A percentile compares a stretch with the other conserved stretches of the same genome.
These are phyloP conservation scores for Sisyra nigra DNA, from an alignment of 2,888 invertebrate genomes.

Conservation along the genomic window DNA sequence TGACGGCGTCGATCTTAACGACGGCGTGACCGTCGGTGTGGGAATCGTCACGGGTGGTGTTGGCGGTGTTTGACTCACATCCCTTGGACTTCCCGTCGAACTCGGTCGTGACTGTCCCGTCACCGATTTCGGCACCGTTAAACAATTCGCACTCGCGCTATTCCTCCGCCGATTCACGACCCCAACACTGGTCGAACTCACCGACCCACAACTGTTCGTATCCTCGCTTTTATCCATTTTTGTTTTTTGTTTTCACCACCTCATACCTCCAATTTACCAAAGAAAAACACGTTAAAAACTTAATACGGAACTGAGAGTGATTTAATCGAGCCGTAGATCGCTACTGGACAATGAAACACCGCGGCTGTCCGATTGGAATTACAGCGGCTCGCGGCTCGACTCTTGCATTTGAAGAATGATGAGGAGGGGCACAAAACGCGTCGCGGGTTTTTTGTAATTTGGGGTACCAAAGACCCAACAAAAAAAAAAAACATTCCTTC, in stretches of 20 bases:
- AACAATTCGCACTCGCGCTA: background rate
- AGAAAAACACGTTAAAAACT: too few relatives aligned
- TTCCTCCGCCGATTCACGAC: background rate
- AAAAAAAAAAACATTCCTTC: too few relatives aligned
- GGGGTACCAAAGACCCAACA: too few relatives aligned
- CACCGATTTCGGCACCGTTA: background rate
- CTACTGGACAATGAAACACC: too few relatives aligned
- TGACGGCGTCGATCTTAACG: conserved; percentile 19
- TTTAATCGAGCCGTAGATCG: too few relatives aligned
- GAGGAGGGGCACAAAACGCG: too few relatives aligned
- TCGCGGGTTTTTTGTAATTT: too few relatives aligned
- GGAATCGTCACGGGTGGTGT: conserved; percentile 15
- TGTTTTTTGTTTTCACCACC: background rate
- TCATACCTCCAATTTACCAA: too few relatives aligned
- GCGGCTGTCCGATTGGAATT: too few relatives aligned
- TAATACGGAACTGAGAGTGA: too few relatives aligned
- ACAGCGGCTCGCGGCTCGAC: too few relatives aligned
- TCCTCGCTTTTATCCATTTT: background rate
- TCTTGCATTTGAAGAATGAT: too few relatives aligned
- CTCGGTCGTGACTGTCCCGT: background rate
- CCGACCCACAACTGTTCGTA: conserved; percentile 6
- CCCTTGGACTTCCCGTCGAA: conserved; percentile 2
- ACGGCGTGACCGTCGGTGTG: conserved; percentile 17
- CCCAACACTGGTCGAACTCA: conserved; percentile 4
- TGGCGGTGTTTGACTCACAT: conserved; percentile 11